Evolutionary conservation across 2,113 vertebrate genomes (phyloP), one percentile per base, ranked within the genome.

Genomic region (Regulus satrapa): DNA sequence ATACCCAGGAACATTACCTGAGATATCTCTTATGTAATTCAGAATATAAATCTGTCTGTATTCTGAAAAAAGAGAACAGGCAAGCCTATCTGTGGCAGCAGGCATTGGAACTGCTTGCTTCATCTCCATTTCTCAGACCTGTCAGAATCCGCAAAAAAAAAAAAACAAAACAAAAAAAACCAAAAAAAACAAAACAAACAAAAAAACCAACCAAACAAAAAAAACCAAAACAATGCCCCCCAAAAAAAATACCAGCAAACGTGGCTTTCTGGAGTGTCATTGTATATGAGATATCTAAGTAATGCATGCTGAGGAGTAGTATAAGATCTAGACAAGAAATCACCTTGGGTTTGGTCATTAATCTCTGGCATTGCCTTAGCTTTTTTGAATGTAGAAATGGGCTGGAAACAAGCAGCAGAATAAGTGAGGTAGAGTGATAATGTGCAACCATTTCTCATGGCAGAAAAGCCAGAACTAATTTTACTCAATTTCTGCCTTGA

Each of bases 251-350:
- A 16, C 8, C 10, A 63, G 28, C 28, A 88, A 73, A 16, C 0
- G 4, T 31, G 21, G 8, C 17, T 73, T 68, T 49, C 68, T 86
- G 40, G 19, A 83, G 38, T 10, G 19, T 56, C 0, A 0, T 1
- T 68, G 9, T 46, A 2, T 11, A 4, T 31, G 51, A 34, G 18
- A 38, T 20, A 12, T 49, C 31, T 31, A 17, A 64, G 34, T 32
- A 45, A 48, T 2, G 3, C 5, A 26, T 0, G 0, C 24, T 4
- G 6, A 64, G 19, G 11, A 11, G 29, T 9, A 10, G 10, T 14
- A 11, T 48, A 52, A 88, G 88, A 67, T 51, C 21, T 64, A 56
- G 15, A 26, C 31, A 69, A 34, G 52, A 72, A 78, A 68, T 41
- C 3, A 32, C 23, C 55, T 84, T 34, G 10, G 11, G 10, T 62